Evolutionary conservation across 2,113 vertebrate genomes (phyloP).

Genomic region (Orientallactaga bullata): DNA sequence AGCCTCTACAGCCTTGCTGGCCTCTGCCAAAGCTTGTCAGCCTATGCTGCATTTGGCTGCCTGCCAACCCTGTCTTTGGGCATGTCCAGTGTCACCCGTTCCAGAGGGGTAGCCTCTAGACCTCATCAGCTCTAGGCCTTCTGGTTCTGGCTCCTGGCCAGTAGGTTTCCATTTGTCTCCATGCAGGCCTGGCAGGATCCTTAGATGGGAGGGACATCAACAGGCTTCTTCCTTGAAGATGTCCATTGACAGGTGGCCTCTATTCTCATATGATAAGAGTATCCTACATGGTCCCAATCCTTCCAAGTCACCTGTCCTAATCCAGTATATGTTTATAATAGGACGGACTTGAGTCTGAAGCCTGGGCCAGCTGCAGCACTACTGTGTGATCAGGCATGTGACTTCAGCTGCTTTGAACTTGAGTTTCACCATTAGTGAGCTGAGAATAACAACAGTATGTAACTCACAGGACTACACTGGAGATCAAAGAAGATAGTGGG

Average conservation of each 20-base stretch:
- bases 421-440: constrained; percentile 13
- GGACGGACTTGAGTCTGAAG: background rate
- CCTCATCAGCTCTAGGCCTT: background rate
- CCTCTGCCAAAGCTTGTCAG: background rate
- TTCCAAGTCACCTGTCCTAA: background rate
- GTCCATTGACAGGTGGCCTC: background rate
- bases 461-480: background rate
- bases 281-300: background rate
- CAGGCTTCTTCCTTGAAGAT: background rate
- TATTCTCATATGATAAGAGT: background rate
- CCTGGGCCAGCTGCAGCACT: background rate
- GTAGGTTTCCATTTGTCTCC: background rate
- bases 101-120: background rate
- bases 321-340: background rate
- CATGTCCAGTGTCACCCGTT: background rate
- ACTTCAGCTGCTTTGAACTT: constrained; percentile 38
- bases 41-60: background rate
- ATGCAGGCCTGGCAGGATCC: background rate
- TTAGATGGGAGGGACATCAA: background rate
- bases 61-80: constrained; percentile 36
- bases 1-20: background rate
- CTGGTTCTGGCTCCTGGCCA: background rate
- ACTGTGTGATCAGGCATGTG: background rate
- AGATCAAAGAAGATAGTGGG: background rate
- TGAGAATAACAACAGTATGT: constrained; percentile 8